Percentiles rank a stretch among this genome's conserved stretches.
These are phyloP conservation scores for Philaenus spumarius DNA, from an alignment of 1,140 invertebrate genomes.

Conservation along the genomic window DNA sequence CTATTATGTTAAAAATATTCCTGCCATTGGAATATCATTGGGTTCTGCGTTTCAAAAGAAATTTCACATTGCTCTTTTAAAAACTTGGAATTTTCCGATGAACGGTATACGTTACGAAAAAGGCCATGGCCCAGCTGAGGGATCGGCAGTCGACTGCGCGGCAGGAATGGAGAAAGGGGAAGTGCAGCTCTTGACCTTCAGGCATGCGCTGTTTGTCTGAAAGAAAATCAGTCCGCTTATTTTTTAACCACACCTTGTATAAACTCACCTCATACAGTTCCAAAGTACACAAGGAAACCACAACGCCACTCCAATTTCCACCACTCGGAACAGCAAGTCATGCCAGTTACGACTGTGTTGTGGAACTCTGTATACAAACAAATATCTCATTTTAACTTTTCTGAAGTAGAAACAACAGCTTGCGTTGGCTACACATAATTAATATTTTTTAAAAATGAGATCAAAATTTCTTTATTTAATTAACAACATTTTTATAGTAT, in stretches of 20 bases:
- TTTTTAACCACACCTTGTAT: not conserved
- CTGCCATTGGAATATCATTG: too few species aligned
- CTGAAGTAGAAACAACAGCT: conserved; percentile 9
- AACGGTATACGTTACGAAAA: not conserved
- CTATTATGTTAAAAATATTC: too few species aligned
- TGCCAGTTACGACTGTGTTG: conserved; percentile 85
- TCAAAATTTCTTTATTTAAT: not conserved
- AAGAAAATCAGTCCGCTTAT: not conserved
- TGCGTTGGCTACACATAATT: too few species aligned
- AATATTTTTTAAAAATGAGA: not conserved
- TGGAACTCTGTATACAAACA: conserved; percentile 62
- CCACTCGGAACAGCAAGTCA: conserved; percentile 81
- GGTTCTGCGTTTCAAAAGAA: too few species aligned
- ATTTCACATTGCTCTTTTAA: not conserved
- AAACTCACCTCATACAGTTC: conserved; percentile 76
- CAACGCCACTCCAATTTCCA: conserved; percentile 87
- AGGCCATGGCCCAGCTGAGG: not conserved
- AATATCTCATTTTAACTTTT: not conserved
- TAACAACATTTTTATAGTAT: too few species aligned
- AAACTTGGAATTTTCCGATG: not conserved
- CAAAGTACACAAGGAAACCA: conserved; percentile 94
- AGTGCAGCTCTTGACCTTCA: not conserved
- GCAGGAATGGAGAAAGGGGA: not conserved
- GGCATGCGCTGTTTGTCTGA: too few species aligned
- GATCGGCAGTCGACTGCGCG: not conserved